Conservation (phyloP, 2,888 invertebrate species). For the Pycnomerus fuliginosus region DNA sequence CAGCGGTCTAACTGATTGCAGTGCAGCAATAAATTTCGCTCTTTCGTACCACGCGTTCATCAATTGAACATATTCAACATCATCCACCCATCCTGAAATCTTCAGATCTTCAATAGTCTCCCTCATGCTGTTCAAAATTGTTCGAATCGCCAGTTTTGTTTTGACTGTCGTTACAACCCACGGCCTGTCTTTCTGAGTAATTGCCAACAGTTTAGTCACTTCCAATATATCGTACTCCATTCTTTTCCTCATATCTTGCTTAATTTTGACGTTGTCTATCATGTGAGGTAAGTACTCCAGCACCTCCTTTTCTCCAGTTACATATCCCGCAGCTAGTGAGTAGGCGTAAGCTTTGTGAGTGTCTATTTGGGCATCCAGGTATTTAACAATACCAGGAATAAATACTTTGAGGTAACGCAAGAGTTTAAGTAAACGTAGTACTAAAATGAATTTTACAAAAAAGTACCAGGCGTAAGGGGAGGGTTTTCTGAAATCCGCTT, state of each 20-base stretch:
- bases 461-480: too few relatives aligned
- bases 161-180: constrained; percentile 47
- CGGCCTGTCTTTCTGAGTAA: constrained; percentile 59
- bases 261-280: constrained; percentile 10
- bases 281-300: constrained; percentile 4
- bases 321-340: constrained; percentile 1
- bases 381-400: constrained; percentile 1
- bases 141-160: constrained; percentile 62
- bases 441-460: too few relatives aligned
- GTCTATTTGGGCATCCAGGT: constrained; percentile 8
- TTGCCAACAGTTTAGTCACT: constrained; percentile 56
- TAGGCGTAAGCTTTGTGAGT: constrained; percentile 2
- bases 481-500: too few relatives aligned
- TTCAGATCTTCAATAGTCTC: constrained; percentile 59
- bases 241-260: constrained; percentile 1
- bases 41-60: neutral
- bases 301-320: constrained; percentile 9
- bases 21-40: constrained; percentile 1
- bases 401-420: neutral
- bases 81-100: constrained; percentile 46
- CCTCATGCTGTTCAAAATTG: constrained; percentile 60
- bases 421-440: too few relatives aligned
- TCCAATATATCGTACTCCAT: constrained; percentile 34
- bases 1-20: constrained; percentile 53
- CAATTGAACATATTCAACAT: constrained; percentile 8